Conservation (phyloP, 2,113 vertebrate species). For the Thinocorus orbignyianus region DNA sequence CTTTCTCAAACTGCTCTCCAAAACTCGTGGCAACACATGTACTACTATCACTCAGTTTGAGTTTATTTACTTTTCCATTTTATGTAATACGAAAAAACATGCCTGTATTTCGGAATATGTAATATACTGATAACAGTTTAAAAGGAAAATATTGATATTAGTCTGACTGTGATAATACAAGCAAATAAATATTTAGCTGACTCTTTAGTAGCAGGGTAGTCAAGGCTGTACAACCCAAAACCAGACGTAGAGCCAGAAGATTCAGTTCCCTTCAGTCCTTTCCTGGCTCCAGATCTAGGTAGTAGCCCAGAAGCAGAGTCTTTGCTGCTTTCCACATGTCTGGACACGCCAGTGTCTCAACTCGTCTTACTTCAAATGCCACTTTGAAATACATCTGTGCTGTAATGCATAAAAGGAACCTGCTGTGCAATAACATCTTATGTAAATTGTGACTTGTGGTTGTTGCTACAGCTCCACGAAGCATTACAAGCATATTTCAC, state of each 20-base stretch:
- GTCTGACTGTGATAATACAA: conserved; percentile 53
- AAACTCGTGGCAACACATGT: background rate
- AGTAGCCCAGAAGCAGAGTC: background rate
- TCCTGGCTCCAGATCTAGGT: background rate
- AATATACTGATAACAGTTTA: conserved; percentile 19
- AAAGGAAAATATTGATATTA: conserved; percentile 64
- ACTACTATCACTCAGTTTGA: background rate
- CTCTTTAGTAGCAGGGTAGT: conserved; percentile 41
- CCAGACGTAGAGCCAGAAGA: background rate
- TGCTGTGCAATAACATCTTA: conserved; percentile 43
- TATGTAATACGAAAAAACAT: background rate
- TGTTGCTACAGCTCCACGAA: conserved; percentile 39
- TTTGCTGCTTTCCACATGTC: background rate
- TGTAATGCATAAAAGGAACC: conserved; percentile 38
- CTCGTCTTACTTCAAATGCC: conserved; percentile 20
- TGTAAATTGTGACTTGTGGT: conserved; percentile 52
- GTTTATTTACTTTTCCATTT: background rate
- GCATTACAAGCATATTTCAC: conserved; percentile 30
- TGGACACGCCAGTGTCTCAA: conserved; percentile 2
- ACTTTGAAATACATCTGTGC: conserved; percentile 18
- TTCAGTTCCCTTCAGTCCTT: background rate
- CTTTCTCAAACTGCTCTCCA: background rate
- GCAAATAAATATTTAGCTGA: conserved; percentile 60
- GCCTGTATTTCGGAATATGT: background rate
- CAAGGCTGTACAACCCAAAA: conserved; percentile 34